Conservation (phyloP, 2,888 invertebrate species). For the Synanthedon tipuliformis region DNA sequence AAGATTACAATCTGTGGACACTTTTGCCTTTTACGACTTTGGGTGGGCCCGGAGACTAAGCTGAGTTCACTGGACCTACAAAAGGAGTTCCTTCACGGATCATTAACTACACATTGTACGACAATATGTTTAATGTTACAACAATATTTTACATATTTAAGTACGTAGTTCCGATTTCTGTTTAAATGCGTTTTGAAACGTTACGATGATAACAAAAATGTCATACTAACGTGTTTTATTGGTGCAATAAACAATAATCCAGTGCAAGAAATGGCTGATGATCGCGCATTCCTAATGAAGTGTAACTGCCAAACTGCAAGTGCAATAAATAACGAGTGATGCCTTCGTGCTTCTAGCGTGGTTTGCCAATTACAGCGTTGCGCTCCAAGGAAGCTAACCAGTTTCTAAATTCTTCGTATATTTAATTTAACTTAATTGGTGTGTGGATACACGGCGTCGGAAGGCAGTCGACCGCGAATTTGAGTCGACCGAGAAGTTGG, state of each 20-base stretch:
- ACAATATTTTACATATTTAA: neutral
- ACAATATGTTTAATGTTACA: conserved; percentile 5
- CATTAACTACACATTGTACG: conserved; percentile 11
- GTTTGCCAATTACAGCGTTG: conserved; percentile 65
- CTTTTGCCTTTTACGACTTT: neutral
- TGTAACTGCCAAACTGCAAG: conserved; percentile 28
- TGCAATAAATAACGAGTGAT: conserved; percentile 52
- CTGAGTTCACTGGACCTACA: conserved; percentile 2
- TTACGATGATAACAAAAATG: neutral
- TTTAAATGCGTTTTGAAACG: neutral
- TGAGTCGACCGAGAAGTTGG: conserved; percentile 48
- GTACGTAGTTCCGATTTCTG: neutral
- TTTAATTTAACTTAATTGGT: conserved; percentile 68
- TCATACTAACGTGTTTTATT: neutral
- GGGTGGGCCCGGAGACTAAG: neutral
- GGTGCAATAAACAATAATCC: neutral
- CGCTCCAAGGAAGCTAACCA: conserved; percentile 68
- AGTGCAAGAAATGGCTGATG: conserved; percentile 9
- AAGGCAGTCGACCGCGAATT: conserved; percentile 62
- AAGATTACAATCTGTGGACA: neutral
- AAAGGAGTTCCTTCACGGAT: conserved; percentile 11
- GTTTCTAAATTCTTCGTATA: conserved; percentile 70
- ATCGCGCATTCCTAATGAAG: conserved; percentile 23
- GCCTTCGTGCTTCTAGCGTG: conserved; percentile 53
- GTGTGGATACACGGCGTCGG: conserved; percentile 49